Percentiles rank a stretch among this genome's conserved stretches.
These are phyloP conservation scores for Panthera leo DNA, from an alignment of 2,113 vertebrate species.

Conservation along the genomic window DNA sequence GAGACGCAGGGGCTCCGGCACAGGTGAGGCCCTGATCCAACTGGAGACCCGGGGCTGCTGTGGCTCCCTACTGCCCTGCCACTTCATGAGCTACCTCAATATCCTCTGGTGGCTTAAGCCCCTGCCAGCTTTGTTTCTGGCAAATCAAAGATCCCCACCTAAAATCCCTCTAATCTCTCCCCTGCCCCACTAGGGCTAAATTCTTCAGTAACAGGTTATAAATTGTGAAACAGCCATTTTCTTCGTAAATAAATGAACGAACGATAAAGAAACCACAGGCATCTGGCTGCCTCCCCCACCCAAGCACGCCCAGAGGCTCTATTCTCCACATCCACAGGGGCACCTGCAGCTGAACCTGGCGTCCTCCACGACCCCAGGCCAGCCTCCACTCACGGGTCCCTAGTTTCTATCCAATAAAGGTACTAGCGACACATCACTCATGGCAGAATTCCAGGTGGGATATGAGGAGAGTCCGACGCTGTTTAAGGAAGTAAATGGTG, in stretches of 20 bases:
- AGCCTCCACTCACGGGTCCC: neutral
- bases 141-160: neutral
- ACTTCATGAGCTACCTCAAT: neutral
- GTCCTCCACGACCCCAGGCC: neutral
- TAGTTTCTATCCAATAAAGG: neutral
- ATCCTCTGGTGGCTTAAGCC: neutral
- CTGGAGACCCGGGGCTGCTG: fast-evolving
- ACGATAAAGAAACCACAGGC: neutral
- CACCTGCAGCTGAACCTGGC: neutral
- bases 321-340: too few species aligned
- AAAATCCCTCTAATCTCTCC: neutral
- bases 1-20: neutral
- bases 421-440: neutral
- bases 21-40: neutral
- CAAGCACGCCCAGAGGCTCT: neutral
- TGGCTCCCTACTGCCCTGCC: neutral
- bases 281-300: neutral
- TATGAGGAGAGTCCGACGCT: neutral
- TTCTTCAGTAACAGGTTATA: neutral
- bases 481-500: neutral
- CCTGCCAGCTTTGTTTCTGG: neutral
- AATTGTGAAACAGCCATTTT: neutral
- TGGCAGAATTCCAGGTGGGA: neutral
- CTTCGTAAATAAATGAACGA: neutral
- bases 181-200: neutral